Evolutionary conservation across 2,888 invertebrate genomes (phyloP).

Genomic region (Graphium colonna): DNA sequence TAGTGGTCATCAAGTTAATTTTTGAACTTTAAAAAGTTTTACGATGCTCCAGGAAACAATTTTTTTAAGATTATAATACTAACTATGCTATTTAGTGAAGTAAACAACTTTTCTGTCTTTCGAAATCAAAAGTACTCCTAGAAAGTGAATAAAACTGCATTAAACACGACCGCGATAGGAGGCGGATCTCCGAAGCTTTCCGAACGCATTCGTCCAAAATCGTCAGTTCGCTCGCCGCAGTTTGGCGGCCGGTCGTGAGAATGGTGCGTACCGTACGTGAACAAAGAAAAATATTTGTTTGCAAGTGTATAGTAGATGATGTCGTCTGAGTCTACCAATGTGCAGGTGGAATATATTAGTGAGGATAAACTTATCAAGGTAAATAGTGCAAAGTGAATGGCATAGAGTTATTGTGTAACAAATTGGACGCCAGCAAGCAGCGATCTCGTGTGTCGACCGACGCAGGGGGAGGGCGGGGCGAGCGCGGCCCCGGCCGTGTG

Average conservation of each 20-base stretch:
- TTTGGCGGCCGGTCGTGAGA: slow-evolving; percentile 77
- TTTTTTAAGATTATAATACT: slow-evolving; percentile 1
- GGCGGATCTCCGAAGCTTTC: slow-evolving; percentile 74
- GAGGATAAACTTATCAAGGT: slow-evolving; percentile 74
- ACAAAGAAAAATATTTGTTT: slow-evolving; percentile 72
- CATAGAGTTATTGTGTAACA: slow-evolving; percentile 73
- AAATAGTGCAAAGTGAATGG: slow-evolving; percentile 57
- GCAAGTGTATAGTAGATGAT: slow-evolving; percentile 72
- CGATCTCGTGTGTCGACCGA: slow-evolving; percentile 70
- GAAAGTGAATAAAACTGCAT: slow-evolving; percentile 37
- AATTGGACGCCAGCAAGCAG: slow-evolving; percentile 74
- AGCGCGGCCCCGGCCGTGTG: slow-evolving; percentile 77
- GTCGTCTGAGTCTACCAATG: slow-evolving; percentile 75
- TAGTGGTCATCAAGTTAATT: slow-evolving; percentile 38
- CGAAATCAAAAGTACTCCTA: background rate
- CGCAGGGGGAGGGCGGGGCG: slow-evolving; percentile 80
- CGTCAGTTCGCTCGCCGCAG: slow-evolving; percentile 75
- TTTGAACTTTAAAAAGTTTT: slow-evolving; percentile 24
- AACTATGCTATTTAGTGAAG: background rate
- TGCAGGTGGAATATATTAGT: slow-evolving; percentile 73
- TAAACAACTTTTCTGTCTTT: background rate
- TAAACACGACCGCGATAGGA: slow-evolving; percentile 71
- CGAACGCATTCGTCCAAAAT: slow-evolving; percentile 57
- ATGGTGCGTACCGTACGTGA: slow-evolving; percentile 71
- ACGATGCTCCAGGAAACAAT: slow-evolving; percentile 15